These are phyloP conservation scores for Oreochromis tanganicae DNA, from an alignment of 2,113 vertebrate genomes.

Conservation along the genomic window DNA sequence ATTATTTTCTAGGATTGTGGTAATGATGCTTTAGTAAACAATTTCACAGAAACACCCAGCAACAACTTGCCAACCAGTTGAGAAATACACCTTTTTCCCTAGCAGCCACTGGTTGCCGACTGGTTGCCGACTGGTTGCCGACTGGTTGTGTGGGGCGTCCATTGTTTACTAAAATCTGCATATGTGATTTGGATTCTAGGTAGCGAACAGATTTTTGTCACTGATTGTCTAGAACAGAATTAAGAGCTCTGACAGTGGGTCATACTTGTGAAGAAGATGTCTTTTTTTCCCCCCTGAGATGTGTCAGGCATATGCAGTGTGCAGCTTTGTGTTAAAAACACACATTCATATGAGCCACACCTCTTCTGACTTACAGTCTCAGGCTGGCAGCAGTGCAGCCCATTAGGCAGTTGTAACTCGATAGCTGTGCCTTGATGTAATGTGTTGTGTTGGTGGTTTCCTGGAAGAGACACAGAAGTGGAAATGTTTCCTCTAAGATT, in stretches of 20 bases:
- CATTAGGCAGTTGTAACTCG: neutral
- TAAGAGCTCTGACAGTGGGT: neutral
- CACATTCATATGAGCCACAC: neutral
- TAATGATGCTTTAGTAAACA: neutral
- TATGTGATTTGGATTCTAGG: neutral
- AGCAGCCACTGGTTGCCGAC: neutral
- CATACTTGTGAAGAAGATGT: neutral
- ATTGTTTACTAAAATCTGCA: neutral
- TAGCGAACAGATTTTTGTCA: neutral
- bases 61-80: neutral
- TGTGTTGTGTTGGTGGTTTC: neutral
- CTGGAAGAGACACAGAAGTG: neutral
- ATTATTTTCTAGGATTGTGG: neutral
- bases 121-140: too few species aligned
- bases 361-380: neutral
- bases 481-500: neutral
- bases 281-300: neutral
- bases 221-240: neutral
- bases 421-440: neutral
- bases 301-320: neutral
- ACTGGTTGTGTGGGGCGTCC: neutral
- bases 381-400: neutral
- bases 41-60: neutral
- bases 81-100: neutral
- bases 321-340: neutral